Conservation (phyloP, 1,140 invertebrate genomes). For the Tetramorium simillimum region DNA sequence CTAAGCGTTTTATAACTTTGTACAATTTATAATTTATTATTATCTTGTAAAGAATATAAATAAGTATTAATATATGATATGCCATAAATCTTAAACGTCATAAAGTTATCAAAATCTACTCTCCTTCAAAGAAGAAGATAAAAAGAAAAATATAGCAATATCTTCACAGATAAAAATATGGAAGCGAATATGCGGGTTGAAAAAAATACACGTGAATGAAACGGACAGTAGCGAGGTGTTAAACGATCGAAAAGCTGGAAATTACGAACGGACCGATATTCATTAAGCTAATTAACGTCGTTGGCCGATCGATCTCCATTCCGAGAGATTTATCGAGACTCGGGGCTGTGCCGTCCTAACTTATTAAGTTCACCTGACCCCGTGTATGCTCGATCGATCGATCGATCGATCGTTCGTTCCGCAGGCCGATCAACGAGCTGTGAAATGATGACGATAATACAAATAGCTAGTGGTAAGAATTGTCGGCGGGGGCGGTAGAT, state of each 20-base stretch:
- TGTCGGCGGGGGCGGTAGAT: constrained; percentile 77
- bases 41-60: neutral
- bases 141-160: neutral
- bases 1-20: neutral
- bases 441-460: constrained; percentile 70
- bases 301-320: constrained; percentile 6
- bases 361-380: constrained; percentile 37
- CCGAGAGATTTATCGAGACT: constrained; percentile 28
- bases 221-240: neutral
- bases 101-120: neutral
- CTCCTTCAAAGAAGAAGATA: neutral
- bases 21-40: neutral
- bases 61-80: neutral
- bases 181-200: neutral
- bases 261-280: neutral
- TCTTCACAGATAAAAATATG: neutral
- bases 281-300: constrained; percentile 36
- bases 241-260: neutral
- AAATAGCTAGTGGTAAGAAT: constrained; percentile 77
- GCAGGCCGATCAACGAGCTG: constrained; percentile 41
- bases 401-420: constrained; percentile 52
- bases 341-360: neutral
- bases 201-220: neutral
- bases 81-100: neutral
- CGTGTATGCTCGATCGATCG: constrained; percentile 21